Percentiles rank a stretch among this genome's conserved stretches.
Evolutionary conservation across 2,888 invertebrate genomes (phyloP).

Genomic region (Dolichopus griseipennis): DNA sequence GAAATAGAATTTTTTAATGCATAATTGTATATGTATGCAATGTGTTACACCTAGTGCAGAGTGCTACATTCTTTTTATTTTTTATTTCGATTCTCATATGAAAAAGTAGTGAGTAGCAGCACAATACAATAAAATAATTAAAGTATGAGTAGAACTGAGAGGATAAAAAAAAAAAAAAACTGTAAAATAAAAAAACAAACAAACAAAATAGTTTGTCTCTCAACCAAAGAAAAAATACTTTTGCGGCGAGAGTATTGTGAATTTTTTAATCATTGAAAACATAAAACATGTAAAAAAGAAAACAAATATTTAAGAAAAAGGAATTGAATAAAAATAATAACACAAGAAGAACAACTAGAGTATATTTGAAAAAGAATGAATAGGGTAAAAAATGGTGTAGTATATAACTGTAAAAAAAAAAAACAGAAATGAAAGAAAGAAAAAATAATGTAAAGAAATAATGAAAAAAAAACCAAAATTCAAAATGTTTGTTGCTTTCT

Average conservation of each 20-base stretch:
- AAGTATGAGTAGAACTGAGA: neutral
- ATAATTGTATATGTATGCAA: too few species aligned
- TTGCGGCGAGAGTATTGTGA: neutral
- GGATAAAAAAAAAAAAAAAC: neutral
- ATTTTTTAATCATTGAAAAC: neutral
- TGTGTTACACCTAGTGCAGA: too few species aligned
- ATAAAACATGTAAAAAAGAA: neutral
- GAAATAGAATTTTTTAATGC: too few species aligned
- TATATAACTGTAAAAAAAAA: neutral
- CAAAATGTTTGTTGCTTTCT: neutral
- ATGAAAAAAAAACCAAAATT: too few species aligned
- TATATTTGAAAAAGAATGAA: neutral
- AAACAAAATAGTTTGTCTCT: neutral
- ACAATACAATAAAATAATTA: neutral
- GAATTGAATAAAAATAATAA: neutral
- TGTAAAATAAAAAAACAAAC: neutral
- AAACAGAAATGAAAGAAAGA: neutral
- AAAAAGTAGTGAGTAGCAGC: neutral
- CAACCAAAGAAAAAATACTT: constrained; percentile 1
- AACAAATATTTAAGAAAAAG: neutral
- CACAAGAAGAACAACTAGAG: neutral
- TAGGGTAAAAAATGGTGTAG: neutral
- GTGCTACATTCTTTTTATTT: too few species aligned
- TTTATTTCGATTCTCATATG: too few species aligned
- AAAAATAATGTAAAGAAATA: too few species aligned